phyloP scores from a whole-genome alignment of 2,113 vertebrate genomes.

The Oxyruncus cristatus region DNA sequence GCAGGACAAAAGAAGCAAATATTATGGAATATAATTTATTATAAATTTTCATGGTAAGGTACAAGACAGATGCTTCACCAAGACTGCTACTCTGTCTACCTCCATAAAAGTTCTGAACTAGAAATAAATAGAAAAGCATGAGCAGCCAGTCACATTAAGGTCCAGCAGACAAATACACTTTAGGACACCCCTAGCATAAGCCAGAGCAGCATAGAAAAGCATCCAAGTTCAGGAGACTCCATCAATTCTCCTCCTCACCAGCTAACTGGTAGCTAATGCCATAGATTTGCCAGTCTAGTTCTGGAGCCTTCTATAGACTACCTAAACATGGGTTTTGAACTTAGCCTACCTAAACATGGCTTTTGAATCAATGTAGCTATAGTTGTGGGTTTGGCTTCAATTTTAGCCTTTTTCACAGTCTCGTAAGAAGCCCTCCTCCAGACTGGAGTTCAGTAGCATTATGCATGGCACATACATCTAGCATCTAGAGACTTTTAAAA shows the following conservation, averaged over 20 bases:
- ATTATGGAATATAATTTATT: background rate
- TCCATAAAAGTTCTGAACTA: background rate
- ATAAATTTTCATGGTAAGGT: background rate
- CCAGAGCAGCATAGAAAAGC: background rate
- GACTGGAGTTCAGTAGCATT: background rate
- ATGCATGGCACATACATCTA: background rate
- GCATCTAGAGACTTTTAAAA: slow-evolving; percentile 49
- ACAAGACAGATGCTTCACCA: background rate
- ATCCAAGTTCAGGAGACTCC: background rate
- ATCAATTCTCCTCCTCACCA: background rate
- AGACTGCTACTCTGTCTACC: background rate
- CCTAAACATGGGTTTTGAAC: background rate
- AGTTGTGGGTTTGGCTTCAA: background rate
- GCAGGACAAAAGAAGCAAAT: background rate
- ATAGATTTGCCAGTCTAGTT: background rate
- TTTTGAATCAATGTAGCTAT: background rate
- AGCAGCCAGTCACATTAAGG: background rate
- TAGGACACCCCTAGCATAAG: background rate
- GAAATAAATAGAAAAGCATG: background rate
- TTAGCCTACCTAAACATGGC: background rate
- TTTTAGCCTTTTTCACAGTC: background rate
- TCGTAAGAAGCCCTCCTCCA: background rate
- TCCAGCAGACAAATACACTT: background rate
- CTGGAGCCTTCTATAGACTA: background rate
- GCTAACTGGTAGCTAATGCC: background rate